Conservation (phyloP, 2,888 invertebrate species). For the Synanthedon formicaeformis region DNA sequence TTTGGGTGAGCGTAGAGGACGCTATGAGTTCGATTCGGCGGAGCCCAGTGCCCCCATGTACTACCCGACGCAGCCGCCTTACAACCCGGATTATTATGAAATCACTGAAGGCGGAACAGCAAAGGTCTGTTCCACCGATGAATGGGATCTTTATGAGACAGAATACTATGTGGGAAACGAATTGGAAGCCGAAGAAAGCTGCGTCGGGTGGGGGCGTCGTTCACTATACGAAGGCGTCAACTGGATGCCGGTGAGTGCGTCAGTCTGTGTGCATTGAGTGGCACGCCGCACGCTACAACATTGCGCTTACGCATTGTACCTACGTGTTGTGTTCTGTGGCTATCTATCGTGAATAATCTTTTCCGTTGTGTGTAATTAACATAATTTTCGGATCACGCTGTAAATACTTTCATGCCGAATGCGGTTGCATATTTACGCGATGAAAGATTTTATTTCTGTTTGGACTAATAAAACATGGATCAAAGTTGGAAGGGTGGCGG, state of each 20-base stretch:
- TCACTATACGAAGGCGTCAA: constrained; percentile 64
- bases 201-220: constrained; percentile 36
- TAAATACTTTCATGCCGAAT: constrained; percentile 2
- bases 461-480: constrained; percentile 36
- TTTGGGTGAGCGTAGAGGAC: constrained; percentile 32
- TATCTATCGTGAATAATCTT: background rate
- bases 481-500: constrained; percentile 49
- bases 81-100: constrained; percentile 48
- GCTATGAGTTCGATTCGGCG: constrained; percentile 26
- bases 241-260: constrained; percentile 55
- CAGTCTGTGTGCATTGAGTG: constrained; percentile 33
- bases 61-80: constrained; percentile 50
- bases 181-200: constrained; percentile 25
- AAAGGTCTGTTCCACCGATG: constrained; percentile 12
- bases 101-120: constrained; percentile 21
- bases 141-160: constrained; percentile 25
- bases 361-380: constrained; percentile 6
- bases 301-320: constrained; percentile 23
- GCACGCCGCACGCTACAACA: constrained; percentile 21
- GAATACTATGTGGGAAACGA: constrained; percentile 23
- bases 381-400: constrained; percentile 4
- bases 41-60: constrained; percentile 39
- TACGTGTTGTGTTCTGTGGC: constrained; percentile 17
- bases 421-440: constrained; percentile 9
- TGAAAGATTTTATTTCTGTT: constrained; percentile 18